Evolutionary conservation across 2,888 invertebrate genomes (phyloP).

Genomic region (Psylliodes chrysocephalus): DNA sequence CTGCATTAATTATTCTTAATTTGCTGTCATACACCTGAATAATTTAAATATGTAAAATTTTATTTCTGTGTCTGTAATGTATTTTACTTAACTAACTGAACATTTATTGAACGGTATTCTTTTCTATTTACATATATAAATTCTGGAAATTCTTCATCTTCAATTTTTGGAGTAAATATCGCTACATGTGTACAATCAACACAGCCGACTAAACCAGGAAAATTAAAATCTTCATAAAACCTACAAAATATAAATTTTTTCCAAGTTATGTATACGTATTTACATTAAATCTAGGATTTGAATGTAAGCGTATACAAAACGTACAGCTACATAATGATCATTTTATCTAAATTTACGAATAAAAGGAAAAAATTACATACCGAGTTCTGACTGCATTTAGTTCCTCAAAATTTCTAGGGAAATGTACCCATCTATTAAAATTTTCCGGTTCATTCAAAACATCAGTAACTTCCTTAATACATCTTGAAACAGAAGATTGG

Average conservation of each 20-base stretch:
- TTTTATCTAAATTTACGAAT: no score
- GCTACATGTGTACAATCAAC: conserved; percentile 52
- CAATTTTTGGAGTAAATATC: conserved; percentile 43
- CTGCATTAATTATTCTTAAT: conserved; percentile 31
- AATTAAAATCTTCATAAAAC: conserved; percentile 7
- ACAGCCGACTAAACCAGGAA: conserved; percentile 41
- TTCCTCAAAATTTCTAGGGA: no score
- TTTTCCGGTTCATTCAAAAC: no score
- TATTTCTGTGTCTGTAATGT: background rate
- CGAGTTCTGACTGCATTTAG: no score
- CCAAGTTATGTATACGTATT: no score
- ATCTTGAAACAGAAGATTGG: no score
- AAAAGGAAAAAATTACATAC: no score
- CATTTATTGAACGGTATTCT: conserved; percentile 51
- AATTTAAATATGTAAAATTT: background rate
- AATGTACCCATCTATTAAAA: conserved; percentile 2
- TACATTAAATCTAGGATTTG: no score
- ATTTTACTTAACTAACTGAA: conserved; percentile 47
- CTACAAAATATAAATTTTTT: conserved; percentile 2
- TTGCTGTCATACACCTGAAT: conserved; percentile 10
- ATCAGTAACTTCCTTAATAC: no score
- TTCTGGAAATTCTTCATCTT: conserved; percentile 43
- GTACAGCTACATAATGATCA: no score
- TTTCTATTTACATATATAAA: no score
- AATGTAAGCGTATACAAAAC: no score